These are phyloP conservation scores for Protonibea diacanthus DNA, from an alignment of 2,797 vertebrate species.

Conservation along the genomic window DNA sequence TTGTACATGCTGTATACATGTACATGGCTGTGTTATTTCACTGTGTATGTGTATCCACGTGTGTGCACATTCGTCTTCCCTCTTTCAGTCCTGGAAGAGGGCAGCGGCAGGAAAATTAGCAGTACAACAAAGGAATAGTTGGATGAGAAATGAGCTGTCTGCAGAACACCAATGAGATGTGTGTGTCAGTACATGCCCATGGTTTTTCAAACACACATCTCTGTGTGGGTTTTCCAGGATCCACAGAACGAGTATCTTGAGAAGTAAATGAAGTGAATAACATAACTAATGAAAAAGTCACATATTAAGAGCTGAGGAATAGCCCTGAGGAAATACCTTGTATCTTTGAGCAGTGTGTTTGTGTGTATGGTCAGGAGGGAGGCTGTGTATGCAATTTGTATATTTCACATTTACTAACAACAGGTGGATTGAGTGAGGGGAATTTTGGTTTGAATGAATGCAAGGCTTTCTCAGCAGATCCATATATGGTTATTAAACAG, in stretches of 20 bases:
- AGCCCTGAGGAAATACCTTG: conserved; percentile 46
- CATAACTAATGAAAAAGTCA: conserved; percentile 45
- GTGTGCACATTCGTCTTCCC: background rate
- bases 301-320: conserved; percentile 24
- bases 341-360: conserved; percentile 31
- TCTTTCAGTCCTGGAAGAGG: conserved; percentile 16
- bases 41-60: conserved; percentile 2
- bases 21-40: conserved; percentile 8
- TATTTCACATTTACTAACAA: conserved; percentile 47
- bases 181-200: background rate
- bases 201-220: background rate
- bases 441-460: conserved; percentile 21
- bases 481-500: background rate
- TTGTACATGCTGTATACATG: background rate
- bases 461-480: conserved; percentile 10
- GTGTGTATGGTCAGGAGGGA: background rate
- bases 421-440: conserved; percentile 22
- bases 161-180: conserved; percentile 16
- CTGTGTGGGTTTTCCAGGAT: conserved; percentile 37
- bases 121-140: conserved; percentile 16
- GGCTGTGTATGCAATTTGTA: conserved; percentile 32
- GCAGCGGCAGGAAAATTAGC: conserved; percentile 33
- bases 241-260: conserved; percentile 27
- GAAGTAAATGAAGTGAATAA: conserved; percentile 48
- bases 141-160: conserved; percentile 54